Evolutionary conservation across 2,888 invertebrate genomes (phyloP), one percentile per base, ranked within the genome.

Genomic region (Nomada hirtipes): DNA sequence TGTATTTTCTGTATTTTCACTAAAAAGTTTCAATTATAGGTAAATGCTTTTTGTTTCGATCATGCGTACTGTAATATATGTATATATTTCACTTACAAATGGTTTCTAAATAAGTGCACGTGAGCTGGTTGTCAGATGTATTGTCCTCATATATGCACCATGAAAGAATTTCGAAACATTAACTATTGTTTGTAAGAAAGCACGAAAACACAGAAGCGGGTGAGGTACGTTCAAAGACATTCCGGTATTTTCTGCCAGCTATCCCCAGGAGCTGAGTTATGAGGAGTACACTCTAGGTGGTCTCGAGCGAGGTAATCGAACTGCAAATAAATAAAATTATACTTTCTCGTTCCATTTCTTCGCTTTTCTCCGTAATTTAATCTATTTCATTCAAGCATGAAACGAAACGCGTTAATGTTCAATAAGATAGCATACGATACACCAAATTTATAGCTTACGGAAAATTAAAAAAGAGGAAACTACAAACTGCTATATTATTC

Each of bases 291-390:
- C 88, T 70, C 88, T 89, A 90, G 91, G 91, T 89, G 91, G 91
- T 90, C 91, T 85, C 89, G 82, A 82, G 82, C 84, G 85, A 88
- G 26, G 26, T 90, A 90, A 91, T 91, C 91, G 89, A 91, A 91
- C 86, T 89, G 87, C 89, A 87, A 90, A 91, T 89, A 91, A 91
- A 90, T 91, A 90, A 89, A 89, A 90, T 86, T 88, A 87, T 83
- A 84, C 76, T 57, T 64, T 42, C 50, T 47, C 44, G 57, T n/a
- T 47, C 55, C 29, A 53, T 52, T 47, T 55, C 53, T 50, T 50
- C 52, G 42, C 65, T 65, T 77, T 44, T 63, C 23, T 20, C 7
- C 50, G 36, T 29, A 57, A 57, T 11, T 47, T 50, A 20, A 47
- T 23, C 47, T n/a, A 0, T 47, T 20, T 29, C 47, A 13, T 29